Base-by-base conservation (phyloP, 2,113 vertebrate genomes). In the Petroica traversi region DNA sequence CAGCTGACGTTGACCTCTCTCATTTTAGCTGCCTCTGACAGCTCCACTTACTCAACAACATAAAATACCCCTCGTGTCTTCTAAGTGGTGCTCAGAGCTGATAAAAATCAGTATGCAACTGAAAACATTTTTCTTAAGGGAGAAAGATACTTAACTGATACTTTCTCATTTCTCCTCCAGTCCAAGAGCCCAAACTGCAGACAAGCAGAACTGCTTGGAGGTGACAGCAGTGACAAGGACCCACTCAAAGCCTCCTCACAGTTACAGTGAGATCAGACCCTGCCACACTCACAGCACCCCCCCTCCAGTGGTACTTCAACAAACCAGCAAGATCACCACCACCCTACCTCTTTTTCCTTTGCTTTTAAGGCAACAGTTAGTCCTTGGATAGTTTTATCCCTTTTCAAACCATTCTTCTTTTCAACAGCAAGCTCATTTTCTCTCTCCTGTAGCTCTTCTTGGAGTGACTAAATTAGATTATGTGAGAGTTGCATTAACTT, bases 321-420 rank as follows among this genome's bases (percentile, higher is more conserved):
- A 80, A 69, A 80, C 11, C 67, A 93, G 54, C 34, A 74, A 24
- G 31, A 45, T 69, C 54, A 57, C 25, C 67, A 52, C 9, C 83
- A 64, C 40, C 95, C 81, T 87, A 99, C 99, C 99, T 99, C 99
- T 93, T 98, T 99, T 55, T 99, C 99, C 94, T 99, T 99, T 77
- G 98, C 98, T 96, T 98, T 98, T 72, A 99, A 97, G 57, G 99
- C 98, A 68, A 98, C 96, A 58, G 98, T 98, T 74, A 99, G 98
- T 19, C 99, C 99, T 96, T 99, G 99, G 96, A 99, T 99, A 31
- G 99, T 99, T 98, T 99, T 99, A 97, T 99, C 99, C 96, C 99
- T 98, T 97, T 99, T 99, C 93, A 99, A 86, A 85, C 98, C 96
- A 93, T 99, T 99, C 97, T 98, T 99, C 98, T 98, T 99, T 91